Percentiles rank a stretch among this genome's conserved stretches.
Conservation (phyloP, 2,797 vertebrate species). For the Clarias fuscus region DNA sequence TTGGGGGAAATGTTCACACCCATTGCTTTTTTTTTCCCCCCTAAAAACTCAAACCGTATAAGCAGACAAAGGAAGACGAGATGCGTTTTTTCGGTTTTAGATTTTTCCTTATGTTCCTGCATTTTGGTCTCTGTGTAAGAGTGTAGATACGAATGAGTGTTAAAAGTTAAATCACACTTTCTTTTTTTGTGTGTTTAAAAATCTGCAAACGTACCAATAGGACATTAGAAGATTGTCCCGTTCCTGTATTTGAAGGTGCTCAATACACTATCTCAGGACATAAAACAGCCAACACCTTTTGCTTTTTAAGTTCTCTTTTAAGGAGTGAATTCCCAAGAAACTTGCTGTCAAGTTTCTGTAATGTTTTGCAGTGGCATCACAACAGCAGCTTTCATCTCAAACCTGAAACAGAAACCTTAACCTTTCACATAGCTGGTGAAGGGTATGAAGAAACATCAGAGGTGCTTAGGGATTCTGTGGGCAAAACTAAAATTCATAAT, state of each 20-base stretch:
- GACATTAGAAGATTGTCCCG: not conserved
- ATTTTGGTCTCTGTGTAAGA: not conserved
- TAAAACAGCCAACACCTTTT: not conserved
- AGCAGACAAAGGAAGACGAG: not conserved
- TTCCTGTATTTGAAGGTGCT: not conserved
- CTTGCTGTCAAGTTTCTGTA: not conserved
- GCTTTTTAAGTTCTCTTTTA: constrained; percentile 7
- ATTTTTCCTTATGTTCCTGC: not conserved
- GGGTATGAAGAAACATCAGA: not conserved
- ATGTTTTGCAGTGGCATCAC: not conserved
- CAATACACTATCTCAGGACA: not conserved
- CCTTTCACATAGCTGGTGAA: not conserved
- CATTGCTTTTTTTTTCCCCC: not conserved
- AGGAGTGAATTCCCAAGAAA: not conserved
- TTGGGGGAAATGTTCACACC: constrained; percentile 38
- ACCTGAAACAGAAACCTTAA: not conserved
- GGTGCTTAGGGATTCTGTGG: not conserved
- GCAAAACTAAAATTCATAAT: not conserved
- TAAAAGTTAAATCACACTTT: not conserved
- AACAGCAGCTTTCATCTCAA: not conserved
- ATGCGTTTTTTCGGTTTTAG: not conserved
- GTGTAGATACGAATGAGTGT: not conserved
- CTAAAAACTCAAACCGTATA: constrained; percentile 10
- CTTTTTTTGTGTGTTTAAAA: not conserved
- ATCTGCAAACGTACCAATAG: not conserved